Evolutionary conservation across 2,113 vertebrate species (phyloP), one percentile per base, ranked within the genome.

Genomic region (Todiramphus chloris): DNA sequence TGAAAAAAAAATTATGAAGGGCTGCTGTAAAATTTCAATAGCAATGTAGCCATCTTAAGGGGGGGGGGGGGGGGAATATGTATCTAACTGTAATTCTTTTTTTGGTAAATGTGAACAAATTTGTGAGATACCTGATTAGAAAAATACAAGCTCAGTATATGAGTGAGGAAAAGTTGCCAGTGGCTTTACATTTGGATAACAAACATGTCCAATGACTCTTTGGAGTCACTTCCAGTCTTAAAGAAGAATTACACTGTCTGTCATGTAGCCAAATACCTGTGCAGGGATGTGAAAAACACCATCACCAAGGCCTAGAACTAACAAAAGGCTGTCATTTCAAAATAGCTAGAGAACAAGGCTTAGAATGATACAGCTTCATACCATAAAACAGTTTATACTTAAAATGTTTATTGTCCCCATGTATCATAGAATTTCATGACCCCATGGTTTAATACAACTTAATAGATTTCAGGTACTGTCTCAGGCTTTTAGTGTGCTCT

Each of bases 71-170:
- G 4, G 6, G 10, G 25, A 4, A 23, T 6, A 2, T n/a, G 6
- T 39, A 37, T 72, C 43, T 21, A 56, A 48, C 2, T 69, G 46
- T 66, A 35, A 58, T 72, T 37, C 11, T 75, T 14, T 60, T 83
- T 66, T 35, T 68, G 50, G 23, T 44, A 35, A 91, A 84, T 13
- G 23, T 16, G 50, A 92, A 79, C 5, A 58, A 53, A 13, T 66
- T 60, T 78, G 33, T 46, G 41, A 85, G 23, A 58, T 10, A 75
- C 0, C 1, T 0, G 0, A 80, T 24, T 48, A 5, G 9, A 25
- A 30, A 4, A 28, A 73, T 59, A 10, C 37, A 60, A 44, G 1
- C 17, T 55, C 58, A 79, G 58, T 35, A 60, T 91, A 63, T 7
- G 16, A 83, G 58, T 8, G 6, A 74, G 9, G 16, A 59, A 82